These are phyloP conservation scores for Hesperia comma DNA, from an alignment of 2,888 invertebrate genomes.

Conservation along the genomic window DNA sequence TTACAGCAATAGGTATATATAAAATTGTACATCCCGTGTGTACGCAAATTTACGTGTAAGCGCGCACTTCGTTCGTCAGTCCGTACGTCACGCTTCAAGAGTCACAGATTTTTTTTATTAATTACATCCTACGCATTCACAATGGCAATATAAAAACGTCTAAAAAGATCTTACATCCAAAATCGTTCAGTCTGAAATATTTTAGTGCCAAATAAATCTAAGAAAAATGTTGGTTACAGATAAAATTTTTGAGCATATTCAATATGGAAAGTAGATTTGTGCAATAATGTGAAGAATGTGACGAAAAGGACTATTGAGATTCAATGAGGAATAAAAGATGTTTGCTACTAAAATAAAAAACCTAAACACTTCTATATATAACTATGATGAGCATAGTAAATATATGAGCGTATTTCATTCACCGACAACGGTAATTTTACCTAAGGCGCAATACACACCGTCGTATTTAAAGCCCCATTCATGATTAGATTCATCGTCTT, in stretches of 20 bases:
- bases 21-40: conserved; percentile 5
- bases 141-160: conserved; percentile 1
- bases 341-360: not conserved
- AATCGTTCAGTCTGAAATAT: conserved; percentile 15
- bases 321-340: not conserved
- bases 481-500: too few relatives aligned
- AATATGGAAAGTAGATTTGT: not conserved
- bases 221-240: not conserved
- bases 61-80: not conserved
- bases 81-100: not conserved
- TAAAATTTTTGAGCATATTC: conserved; percentile 6
- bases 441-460: not conserved
- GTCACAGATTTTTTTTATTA: not conserved
- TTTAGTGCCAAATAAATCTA: conserved; percentile 19
- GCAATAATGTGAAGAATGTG: not conserved
- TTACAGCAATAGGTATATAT: conserved; percentile 4
- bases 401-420: conserved; percentile 43
- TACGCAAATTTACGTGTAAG: not conserved
- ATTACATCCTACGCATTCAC: conserved; percentile 4
- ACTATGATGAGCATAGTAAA: conserved; percentile 51
- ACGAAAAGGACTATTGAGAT: not conserved
- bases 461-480: not conserved
- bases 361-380: conserved; percentile 41
- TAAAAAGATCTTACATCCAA: conserved; percentile 6
- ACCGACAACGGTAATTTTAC: not conserved